Conservation (phyloP, 2,888 invertebrate genomes). For the Macrosoma leucophasiata region DNA sequence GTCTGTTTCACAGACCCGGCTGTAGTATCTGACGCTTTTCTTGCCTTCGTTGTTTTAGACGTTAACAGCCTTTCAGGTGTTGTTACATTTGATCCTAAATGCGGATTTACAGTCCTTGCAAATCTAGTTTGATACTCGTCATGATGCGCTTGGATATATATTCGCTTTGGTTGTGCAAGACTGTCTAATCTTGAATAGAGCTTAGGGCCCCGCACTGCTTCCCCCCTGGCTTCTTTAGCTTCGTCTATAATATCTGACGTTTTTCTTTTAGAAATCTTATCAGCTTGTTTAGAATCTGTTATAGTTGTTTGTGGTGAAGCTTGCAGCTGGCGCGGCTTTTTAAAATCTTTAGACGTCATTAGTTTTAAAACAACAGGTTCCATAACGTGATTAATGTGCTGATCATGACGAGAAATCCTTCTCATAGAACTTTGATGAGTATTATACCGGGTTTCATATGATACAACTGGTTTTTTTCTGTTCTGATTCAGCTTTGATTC, state of each 20-base stretch:
- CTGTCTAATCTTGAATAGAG: constrained; percentile 45
- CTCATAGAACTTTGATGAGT: constrained; percentile 31
- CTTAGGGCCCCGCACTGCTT: constrained; percentile 59
- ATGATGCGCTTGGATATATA: constrained; percentile 49
- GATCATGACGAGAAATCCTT: constrained; percentile 38
- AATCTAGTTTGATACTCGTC: constrained; percentile 47
- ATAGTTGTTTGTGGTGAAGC: constrained; percentile 18
- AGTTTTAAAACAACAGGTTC: constrained; percentile 27
- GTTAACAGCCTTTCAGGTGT: too few species aligned
- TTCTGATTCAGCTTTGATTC: too few species aligned
- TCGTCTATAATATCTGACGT: constrained; percentile 55
- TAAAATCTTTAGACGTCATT: constrained; percentile 23
- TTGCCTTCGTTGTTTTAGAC: constrained; percentile 19
- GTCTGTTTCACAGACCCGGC: constrained; percentile 29
- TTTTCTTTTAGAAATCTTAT: constrained; percentile 37
- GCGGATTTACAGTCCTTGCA: constrained; percentile 38
- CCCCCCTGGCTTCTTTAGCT: constrained; percentile 60
- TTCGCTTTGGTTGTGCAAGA: constrained; percentile 58
- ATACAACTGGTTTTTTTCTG: constrained; percentile 36
- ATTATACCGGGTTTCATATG: constrained; percentile 29
- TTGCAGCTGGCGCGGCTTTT: constrained; percentile 13
- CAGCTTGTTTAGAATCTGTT: constrained; percentile 32
- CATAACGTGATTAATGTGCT: constrained; percentile 32
- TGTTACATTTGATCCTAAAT: too few species aligned
- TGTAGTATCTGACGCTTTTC: constrained; percentile 24